phyloP scores from a whole-genome alignment of 2,797 vertebrate species.

The Masticophis lateralis region DNA sequence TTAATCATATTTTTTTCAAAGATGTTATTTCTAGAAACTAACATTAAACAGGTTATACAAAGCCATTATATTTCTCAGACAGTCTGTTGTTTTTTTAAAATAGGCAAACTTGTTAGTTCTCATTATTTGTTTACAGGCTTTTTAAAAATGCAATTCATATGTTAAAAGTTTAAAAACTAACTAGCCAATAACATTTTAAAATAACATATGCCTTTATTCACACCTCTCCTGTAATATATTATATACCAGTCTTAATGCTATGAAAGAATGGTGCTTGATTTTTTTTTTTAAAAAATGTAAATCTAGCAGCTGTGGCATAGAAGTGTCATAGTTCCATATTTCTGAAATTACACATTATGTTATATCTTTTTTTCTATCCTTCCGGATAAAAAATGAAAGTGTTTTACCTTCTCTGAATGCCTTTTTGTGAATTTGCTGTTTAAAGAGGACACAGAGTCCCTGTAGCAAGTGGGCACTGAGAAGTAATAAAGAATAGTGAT shows the following conservation, averaged over 20 bases:
- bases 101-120: background rate
- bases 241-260: background rate
- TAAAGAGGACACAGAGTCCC: background rate
- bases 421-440: background rate
- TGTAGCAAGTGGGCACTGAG: background rate
- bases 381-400: background rate
- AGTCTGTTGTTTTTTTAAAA: background rate
- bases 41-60: background rate
- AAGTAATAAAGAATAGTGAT: background rate
- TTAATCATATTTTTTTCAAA: background rate
- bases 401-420: background rate
- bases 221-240: background rate
- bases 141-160: background rate
- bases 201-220: background rate
- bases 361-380: background rate
- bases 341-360: conserved; percentile 1
- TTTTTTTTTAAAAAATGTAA: conserved; percentile 8
- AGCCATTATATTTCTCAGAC: background rate
- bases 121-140: background rate
- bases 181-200: background rate
- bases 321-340: conserved; percentile 19
- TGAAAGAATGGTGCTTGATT: conserved; percentile 13
- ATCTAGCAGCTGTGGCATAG: background rate
- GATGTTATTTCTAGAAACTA: background rate
- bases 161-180: background rate